These are phyloP conservation scores for Etheostoma spectabile DNA, from an alignment of 2,113 vertebrate genomes.

Conservation along the genomic window DNA sequence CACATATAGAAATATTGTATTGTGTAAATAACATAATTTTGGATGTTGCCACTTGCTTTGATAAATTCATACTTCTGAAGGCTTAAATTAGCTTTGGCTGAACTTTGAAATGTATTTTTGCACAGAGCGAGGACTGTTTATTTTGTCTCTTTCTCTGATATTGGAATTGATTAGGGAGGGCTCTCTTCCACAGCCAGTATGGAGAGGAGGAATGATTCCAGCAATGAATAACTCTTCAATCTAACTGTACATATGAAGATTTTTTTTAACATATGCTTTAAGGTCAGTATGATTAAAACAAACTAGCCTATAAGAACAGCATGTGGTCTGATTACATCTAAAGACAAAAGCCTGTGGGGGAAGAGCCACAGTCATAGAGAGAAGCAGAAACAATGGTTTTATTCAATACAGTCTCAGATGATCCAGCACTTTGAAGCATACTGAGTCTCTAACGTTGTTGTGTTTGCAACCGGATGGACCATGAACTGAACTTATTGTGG, in stretches of 20 bases:
- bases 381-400: neutral
- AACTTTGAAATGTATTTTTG: neutral
- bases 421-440: neutral
- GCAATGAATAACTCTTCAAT: neutral
- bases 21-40: neutral
- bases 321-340: neutral
- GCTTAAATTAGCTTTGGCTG: neutral
- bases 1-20: neutral
- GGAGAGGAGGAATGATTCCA: neutral
- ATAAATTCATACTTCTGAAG: neutral
- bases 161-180: neutral
- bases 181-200: neutral
- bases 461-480: slow-evolving; percentile 4
- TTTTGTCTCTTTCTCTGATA: neutral
- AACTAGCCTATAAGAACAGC: neutral
- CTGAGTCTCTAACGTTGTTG: neutral
- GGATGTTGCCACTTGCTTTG: neutral
- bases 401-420: neutral
- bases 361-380: neutral
- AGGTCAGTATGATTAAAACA: neutral
- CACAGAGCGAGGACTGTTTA: neutral
- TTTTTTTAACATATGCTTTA: neutral
- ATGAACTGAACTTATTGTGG: neutral
- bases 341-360: neutral
- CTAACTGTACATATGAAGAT: neutral